Evolutionary conservation across 2,888 invertebrate genomes (phyloP), one percentile per base, ranked within the genome.

Genomic region (Apamea epomidion): DNA sequence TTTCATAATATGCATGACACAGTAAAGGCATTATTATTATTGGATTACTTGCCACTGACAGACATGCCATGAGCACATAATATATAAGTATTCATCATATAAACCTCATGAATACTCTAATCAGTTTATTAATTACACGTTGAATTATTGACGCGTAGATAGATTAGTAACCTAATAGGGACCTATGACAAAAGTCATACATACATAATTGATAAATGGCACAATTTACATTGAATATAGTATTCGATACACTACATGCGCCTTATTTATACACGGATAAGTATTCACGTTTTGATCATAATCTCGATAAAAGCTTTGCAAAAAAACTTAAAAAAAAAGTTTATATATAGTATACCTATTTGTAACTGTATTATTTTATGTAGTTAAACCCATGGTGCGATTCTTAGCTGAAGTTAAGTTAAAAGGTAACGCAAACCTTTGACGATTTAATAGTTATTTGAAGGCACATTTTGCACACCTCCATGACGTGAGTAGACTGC

Each of bases 401-500:
- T 25, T 71, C 10, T 12, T 54, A 12, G 1, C 16, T 37, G 58
- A 37, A 37, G 12, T 37, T n/a, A n/a, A n/a, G n/a, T n/a, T n/a
- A n/a, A 62, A 76, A 37, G 37, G 12, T 78, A 48, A 77, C 45
- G 64, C 21, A 73, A 81, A 73, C 69, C 29, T 62, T 74, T 48
- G 62, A 62, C 42, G 5, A 32, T 76, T 76, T 64, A 82, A 67
- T 71, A 77, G 76, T 72, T 75, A 60, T 80, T 75, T 72, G 72
- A 74, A 54, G 62, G 60, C 48, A 77, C 58, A 75, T 76, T 71
- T 83, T 54, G 68, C 58, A 67, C 74, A 75, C 73, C 62, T 75
- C 75, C 65, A 80, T 68, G 68, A 81, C 85, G 72, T 73, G 58
- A 85, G 54, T 62, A 75, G 81, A 88, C 80, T 78, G 71, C 74